Base-by-base conservation (phyloP, 2,113 vertebrate genomes). In the Mesembrinibis cayennensis region DNA sequence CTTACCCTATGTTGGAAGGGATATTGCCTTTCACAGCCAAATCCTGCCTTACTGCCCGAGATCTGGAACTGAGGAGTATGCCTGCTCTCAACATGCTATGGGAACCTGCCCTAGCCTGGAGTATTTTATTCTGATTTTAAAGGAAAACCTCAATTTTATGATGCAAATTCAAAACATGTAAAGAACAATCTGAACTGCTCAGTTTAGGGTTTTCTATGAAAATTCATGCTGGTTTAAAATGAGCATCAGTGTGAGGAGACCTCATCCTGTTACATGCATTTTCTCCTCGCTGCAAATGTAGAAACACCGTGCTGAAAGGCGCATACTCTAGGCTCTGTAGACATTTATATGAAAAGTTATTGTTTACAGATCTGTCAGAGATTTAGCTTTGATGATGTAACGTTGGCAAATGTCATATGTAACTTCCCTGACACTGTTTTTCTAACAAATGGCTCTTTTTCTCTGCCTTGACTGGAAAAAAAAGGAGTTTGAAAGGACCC, bases 331-430 rank as follows among this genome's bases (percentile, higher is more conserved):
- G 87, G 72, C 59, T 82, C 91, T 67, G 53, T 45, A 8, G 30
- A 61, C 82, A 70, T 95, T 71, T 72, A 44, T 56, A 27, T 76
- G 95, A 95, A 81, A 93, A 94, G 53, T 26, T n/a, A 36, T 89
- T 97, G 91, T 90, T 94, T 95, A 91, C 92, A 97, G 97, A 95
- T 93, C 88, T 79, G 94, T 82, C 89, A 93, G 63, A 89, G 65
- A 89, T 97, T 91, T 71, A 80, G 76, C 67, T 96, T 94, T 74
- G 97, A 94, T 92, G 96, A 92, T 92, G 58, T 62, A 82, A 92
- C 20, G 0, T 92, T 96, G 94, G 95, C 89, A 96, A 94, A 95
- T 90, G 93, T 88, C 95, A 91, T 19, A 12, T 10, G 53, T 30
- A 90, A 89, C 86, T 90, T 93, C 79, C 80, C 77, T 94, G 95